Percentiles rank a stretch among this genome's conserved stretches.
Conservation (phyloP, 2,888 invertebrate genomes). For the Cyaniris semiargus region DNA sequence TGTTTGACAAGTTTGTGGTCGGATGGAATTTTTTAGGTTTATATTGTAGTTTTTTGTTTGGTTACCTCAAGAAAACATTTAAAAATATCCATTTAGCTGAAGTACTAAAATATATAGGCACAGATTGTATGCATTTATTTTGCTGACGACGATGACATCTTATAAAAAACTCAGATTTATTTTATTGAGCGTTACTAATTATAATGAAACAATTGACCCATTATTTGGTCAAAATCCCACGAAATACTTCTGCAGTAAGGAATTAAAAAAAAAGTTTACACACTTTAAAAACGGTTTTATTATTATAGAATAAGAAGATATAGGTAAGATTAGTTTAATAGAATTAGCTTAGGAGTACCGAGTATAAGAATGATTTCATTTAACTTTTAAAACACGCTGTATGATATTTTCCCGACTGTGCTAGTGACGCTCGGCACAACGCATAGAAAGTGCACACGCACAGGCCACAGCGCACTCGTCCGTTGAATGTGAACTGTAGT, state of each 20-base stretch:
- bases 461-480: too few relatives aligned
- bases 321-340: not conserved
- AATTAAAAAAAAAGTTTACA: not conserved
- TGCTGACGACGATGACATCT: not conserved
- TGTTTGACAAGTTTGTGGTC: not conserved
- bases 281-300: too few relatives aligned
- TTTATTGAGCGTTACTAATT: too few relatives aligned
- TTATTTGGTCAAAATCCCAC: not conserved
- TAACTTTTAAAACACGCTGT: slow-evolving; percentile 25
- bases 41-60: not conserved
- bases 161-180: not conserved
- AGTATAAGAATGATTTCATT: not conserved
- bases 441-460: slow-evolving; percentile 51
- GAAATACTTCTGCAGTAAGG: not conserved
- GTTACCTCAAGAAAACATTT: not conserved
- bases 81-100: too few relatives aligned
- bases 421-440: not conserved
- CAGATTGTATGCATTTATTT: too few relatives aligned
- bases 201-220: not conserved
- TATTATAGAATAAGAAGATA: not conserved
- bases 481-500: slow-evolving; percentile 77
- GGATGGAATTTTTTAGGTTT: not conserved
- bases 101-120: too few relatives aligned
- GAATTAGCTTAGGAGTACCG: not conserved
- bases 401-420: not conserved